phyloP scores from a whole-genome alignment of 23 tunicate genomes.

The Diplosoma virens region DNA sequence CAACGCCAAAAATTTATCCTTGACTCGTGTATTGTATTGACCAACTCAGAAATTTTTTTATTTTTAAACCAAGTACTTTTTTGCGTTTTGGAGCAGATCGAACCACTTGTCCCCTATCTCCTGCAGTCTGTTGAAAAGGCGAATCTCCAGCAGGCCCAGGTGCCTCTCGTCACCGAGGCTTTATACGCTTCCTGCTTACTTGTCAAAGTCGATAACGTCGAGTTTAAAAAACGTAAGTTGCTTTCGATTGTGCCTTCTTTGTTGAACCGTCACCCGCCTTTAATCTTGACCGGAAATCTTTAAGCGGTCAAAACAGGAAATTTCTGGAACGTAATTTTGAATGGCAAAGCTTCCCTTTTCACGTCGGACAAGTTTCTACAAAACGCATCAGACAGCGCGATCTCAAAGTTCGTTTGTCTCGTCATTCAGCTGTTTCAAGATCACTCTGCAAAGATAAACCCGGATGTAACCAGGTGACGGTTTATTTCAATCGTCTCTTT shows the following conservation, averaged over 20 bases:
- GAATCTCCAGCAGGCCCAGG: slow-evolving; percentile 40
- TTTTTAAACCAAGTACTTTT: too few relatives aligned
- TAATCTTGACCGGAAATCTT: too few relatives aligned
- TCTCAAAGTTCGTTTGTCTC: slow-evolving; percentile 2
- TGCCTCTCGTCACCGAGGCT: slow-evolving; percentile 63
- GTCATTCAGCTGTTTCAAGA: slow-evolving; percentile 33
- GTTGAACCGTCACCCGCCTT: too few relatives aligned
- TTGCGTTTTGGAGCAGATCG: too few relatives aligned
- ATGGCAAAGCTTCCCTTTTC: slow-evolving; percentile 44
- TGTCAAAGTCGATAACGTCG: slow-evolving; percentile 34
- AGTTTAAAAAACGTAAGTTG: slow-evolving; percentile 51
- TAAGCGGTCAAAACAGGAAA: slow-evolving; percentile 27
- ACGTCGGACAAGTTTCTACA: slow-evolving; percentile 64
- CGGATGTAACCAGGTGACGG: slow-evolving; percentile 24
- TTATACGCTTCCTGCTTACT: slow-evolving; percentile 46
- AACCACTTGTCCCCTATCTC: slow-evolving; percentile 40
- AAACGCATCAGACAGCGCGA: slow-evolving; percentile 37
- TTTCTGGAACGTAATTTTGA: slow-evolving; percentile 43
- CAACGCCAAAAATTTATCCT: too few relatives aligned
- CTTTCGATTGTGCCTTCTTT: background rate
- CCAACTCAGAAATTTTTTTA: too few relatives aligned
- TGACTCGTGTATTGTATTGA: too few relatives aligned
- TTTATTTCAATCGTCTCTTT: background rate
- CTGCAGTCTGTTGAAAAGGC: slow-evolving; percentile 65
- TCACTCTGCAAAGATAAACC: slow-evolving; percentile 13